Evolutionary conservation across 2,888 invertebrate genomes (phyloP).

Genomic region (Callinectes sapidus): DNA sequence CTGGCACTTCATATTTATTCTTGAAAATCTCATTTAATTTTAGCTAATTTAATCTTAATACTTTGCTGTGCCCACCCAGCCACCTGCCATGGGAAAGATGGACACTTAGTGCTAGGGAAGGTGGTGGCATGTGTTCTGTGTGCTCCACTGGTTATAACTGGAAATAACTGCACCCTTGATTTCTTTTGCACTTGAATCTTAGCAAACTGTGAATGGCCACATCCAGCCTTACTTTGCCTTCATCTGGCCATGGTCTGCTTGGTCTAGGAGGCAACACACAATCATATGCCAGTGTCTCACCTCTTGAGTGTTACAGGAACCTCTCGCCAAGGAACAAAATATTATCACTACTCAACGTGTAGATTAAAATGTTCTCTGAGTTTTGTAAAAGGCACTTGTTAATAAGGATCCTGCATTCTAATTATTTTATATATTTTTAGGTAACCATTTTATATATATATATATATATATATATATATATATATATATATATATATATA

Average conservation of each 20-base stretch:
- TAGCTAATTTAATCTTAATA: conserved; percentile 41
- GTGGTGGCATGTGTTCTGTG: conserved; percentile 37
- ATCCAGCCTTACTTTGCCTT: conserved; percentile 28
- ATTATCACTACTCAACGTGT: background rate
- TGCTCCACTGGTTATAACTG: conserved; percentile 24
- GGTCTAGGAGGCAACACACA: conserved; percentile 30
- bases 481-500: too few species aligned
- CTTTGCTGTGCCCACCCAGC: conserved; percentile 30
- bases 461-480: too few species aligned
- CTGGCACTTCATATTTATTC: conserved; percentile 4
- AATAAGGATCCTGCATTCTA: conserved; percentile 36
- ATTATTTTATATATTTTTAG: conserved; percentile 30
- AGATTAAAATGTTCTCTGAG: conserved; percentile 26
- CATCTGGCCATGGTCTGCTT: background rate
- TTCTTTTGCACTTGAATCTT: background rate
- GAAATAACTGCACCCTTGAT: background rate
- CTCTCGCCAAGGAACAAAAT: background rate
- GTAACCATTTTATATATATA: conserved; percentile 27
- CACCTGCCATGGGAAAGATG: conserved; percentile 36
- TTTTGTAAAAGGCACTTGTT: conserved; percentile 45
- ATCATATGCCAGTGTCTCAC: conserved; percentile 3
- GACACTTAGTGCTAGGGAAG: conserved; percentile 49
- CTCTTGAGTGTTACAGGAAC: background rate
- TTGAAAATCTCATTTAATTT: conserved; percentile 36
- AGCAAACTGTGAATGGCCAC: conserved; percentile 4